A percentile compares a stretch with the other conserved stretches of the same genome.
Conservation (phyloP, 2,888 invertebrate species). For the Chorisops tibialis region DNA sequence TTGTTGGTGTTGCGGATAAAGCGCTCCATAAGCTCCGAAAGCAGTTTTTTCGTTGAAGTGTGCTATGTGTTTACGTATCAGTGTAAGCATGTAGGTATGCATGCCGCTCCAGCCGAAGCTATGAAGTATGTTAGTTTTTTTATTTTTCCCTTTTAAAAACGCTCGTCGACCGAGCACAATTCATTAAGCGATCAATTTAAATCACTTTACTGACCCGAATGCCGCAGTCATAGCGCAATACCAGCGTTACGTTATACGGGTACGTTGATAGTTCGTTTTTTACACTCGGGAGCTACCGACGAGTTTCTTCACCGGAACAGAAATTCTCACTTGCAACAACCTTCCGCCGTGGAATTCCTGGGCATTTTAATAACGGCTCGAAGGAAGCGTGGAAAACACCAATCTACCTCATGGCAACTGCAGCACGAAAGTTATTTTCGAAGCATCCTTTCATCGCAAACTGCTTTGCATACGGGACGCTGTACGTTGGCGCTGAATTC, state of each 20-base stretch:
- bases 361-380: conserved; percentile 3
- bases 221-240: no score
- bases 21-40: background rate
- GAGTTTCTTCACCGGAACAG: background rate
- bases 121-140: background rate
- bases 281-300: background rate
- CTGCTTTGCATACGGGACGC: conserved; percentile 66
- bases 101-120: background rate
- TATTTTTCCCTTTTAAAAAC: no score
- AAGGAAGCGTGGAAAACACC: background rate
- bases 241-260: no score
- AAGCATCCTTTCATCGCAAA: conserved; percentile 57
- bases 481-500: conserved; percentile 76
- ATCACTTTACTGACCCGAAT: conserved; percentile 8
- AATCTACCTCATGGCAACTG: conserved; percentile 9
- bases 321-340: background rate
- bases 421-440: conserved; percentile 45
- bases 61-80: no score
- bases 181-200: conserved; percentile 21
- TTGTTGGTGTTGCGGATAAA: conserved; percentile 19
- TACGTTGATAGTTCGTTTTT: background rate
- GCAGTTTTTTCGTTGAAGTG: background rate
- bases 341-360: background rate
- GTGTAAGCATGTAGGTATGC: no score
- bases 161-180: background rate